phyloP scores from a whole-genome alignment of 2,888 invertebrate genomes.

The Oscheius myriophilus region DNA sequence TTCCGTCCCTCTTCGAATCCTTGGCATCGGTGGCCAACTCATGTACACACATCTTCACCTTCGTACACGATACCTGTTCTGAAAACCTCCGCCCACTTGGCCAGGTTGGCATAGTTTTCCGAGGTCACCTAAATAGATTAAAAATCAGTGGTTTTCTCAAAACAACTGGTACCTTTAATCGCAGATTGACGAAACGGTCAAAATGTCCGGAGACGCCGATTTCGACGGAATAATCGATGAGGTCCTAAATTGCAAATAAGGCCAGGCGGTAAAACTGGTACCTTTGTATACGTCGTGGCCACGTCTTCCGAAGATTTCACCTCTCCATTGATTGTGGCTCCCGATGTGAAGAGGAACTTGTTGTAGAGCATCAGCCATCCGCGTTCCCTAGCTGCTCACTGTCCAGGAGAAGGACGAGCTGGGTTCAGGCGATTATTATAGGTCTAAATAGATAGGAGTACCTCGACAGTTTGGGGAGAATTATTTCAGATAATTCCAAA shows the following conservation, averaged over 20 bases:
- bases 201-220: conserved; percentile 58
- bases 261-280: too few species aligned
- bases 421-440: conserved; percentile 69
- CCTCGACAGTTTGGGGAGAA: conserved; percentile 59
- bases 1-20: conserved; percentile 81
- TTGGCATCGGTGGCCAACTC: conserved; percentile 85
- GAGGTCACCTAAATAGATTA: conserved; percentile 11
- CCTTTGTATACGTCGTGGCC: conserved; percentile 78
- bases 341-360: conserved; percentile 82
- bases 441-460: conserved; percentile 11
- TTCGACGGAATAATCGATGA: conserved; percentile 60
- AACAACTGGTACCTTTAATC: conserved; percentile 54
- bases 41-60: conserved; percentile 77
- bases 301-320: conserved; percentile 76
- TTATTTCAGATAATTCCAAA: too few species aligned
- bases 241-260: conserved; percentile 42
- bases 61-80: conserved; percentile 71
- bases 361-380: conserved; percentile 79
- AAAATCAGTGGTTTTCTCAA: neutral
- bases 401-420: conserved; percentile 57
- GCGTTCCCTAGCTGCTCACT: conserved; percentile 51
- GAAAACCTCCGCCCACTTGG: conserved; percentile 83
- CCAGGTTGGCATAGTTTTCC: conserved; percentile 77
- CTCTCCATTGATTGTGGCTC: conserved; percentile 72
- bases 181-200: conserved; percentile 54